Evolutionary conservation across 2,888 invertebrate species (phyloP).

Genomic region (Nymphalis c-album): DNA sequence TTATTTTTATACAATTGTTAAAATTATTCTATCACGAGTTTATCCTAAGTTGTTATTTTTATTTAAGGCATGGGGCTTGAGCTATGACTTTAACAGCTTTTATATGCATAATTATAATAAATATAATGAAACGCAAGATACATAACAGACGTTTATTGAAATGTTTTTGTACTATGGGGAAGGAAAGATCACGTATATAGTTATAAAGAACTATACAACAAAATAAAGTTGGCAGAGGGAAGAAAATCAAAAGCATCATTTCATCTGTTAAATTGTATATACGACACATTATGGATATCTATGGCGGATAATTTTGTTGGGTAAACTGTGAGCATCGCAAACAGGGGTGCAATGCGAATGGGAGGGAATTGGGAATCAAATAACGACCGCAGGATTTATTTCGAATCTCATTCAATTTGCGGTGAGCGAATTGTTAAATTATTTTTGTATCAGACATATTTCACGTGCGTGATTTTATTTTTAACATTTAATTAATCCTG

Average conservation of each 20-base stretch:
- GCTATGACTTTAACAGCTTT: too few relatives aligned
- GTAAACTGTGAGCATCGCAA: slow-evolving; percentile 65
- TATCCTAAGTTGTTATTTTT: too few relatives aligned
- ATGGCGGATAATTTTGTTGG: slow-evolving; percentile 55
- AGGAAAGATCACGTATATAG: background rate
- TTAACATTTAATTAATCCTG: slow-evolving; percentile 46
- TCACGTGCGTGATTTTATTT: slow-evolving; percentile 54
- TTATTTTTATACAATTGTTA: slow-evolving; percentile 12
- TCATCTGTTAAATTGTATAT: slow-evolving; percentile 3
- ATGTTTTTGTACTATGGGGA: background rate
- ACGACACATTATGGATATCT: slow-evolving; percentile 18
- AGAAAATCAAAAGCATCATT: slow-evolving; percentile 4
- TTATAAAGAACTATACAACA: background rate
- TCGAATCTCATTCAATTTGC: slow-evolving; percentile 78
- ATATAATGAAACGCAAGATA: too few relatives aligned
- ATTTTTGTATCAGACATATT: slow-evolving; percentile 64
- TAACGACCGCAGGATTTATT: slow-evolving; percentile 77
- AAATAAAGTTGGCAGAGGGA: background rate
- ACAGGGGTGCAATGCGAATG: slow-evolving; percentile 69
- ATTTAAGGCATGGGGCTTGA: too few relatives aligned
- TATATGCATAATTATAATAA: too few relatives aligned
- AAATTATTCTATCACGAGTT: background rate
- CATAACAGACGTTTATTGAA: too few relatives aligned
- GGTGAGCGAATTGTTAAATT: slow-evolving; percentile 75
- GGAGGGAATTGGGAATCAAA: slow-evolving; percentile 70